A percentile compares a stretch with the other conserved stretches of the same genome.
Evolutionary conservation across 23 tunicate species (phyloP).

Genomic region (Botrylloides violaceus): DNA sequence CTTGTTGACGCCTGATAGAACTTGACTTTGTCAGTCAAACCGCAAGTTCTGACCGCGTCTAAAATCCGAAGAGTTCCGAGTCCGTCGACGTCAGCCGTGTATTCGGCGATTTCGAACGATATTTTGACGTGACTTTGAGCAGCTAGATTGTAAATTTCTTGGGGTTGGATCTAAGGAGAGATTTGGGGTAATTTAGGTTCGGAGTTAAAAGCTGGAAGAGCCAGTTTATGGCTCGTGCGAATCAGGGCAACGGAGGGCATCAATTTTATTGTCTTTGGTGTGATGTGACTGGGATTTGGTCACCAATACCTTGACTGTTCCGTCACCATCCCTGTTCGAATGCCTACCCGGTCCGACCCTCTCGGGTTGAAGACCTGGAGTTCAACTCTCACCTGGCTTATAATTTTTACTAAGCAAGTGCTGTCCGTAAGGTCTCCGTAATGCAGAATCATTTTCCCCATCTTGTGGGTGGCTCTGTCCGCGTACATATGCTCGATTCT

Average conservation of each 20-base stretch:
- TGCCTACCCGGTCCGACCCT: too few relatives aligned
- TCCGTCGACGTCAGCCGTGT: constrained; percentile 99
- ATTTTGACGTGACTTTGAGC: constrained; percentile 97
- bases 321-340: too few relatives aligned
- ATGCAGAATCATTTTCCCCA: constrained; percentile 85
- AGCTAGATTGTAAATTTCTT: constrained; percentile 94
- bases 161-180: constrained; percentile 96
- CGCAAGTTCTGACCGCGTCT: constrained; percentile 96
- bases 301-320: too few relatives aligned
- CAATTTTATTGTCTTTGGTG: too few relatives aligned
- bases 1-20: constrained; percentile 99
- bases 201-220: too few relatives aligned
- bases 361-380: too few relatives aligned
- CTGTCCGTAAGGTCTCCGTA: constrained; percentile 98
- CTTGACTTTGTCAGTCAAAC: constrained; percentile 59
- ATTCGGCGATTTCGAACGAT: constrained; percentile 95
- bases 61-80: constrained; percentile 86
- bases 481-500: constrained; percentile 95
- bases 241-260: too few relatives aligned
- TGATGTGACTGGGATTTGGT: too few relatives aligned
- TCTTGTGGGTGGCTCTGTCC: constrained; percentile 77
- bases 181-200: too few relatives aligned
- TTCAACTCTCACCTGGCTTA: constrained; percentile 56
- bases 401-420: constrained; percentile 92
- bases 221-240: too few relatives aligned